Conservation (phyloP, 2,888 invertebrate species). For the Dorcus parallelipipedus region DNA sequence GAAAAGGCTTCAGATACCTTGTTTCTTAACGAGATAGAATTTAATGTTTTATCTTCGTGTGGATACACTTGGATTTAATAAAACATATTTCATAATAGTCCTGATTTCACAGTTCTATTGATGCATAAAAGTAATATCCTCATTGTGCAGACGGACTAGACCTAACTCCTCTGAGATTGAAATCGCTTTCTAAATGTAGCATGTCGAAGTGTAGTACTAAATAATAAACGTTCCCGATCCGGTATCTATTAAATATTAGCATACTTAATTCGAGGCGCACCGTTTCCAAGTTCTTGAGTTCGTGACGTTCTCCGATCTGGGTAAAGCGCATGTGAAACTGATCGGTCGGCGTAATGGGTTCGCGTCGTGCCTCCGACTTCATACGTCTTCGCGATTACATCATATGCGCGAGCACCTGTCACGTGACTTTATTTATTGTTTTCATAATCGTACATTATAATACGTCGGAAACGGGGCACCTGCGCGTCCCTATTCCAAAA, state of each 20-base stretch:
- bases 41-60: too few relatives aligned
- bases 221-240: conserved; percentile 9
- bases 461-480: conserved; percentile 28
- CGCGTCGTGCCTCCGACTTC: conserved; percentile 29
- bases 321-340: conserved; percentile 30
- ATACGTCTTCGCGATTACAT: conserved; percentile 34
- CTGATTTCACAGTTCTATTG: too few relatives aligned
- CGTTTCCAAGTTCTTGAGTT: conserved; percentile 19
- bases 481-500: conserved; percentile 24
- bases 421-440: conserved; percentile 34
- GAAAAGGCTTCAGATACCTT: too few relatives aligned
- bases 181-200: neutral
- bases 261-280: conserved; percentile 8
- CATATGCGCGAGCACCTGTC: conserved; percentile 34
- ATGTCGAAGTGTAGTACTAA: neutral
- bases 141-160: too few relatives aligned
- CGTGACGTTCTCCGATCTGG: conserved; percentile 26
- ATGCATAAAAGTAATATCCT: too few relatives aligned
- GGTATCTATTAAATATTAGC: conserved; percentile 13
- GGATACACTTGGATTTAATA: too few relatives aligned
- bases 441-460: conserved; percentile 32
- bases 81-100: too few relatives aligned
- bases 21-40: too few relatives aligned
- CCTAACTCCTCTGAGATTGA: neutral
- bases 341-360: conserved; percentile 27